Percentiles rank a stretch among this genome's conserved stretches.
These are phyloP conservation scores for Garrulus glandarius DNA, from an alignment of 2,797 vertebrate genomes.

Conservation along the genomic window DNA sequence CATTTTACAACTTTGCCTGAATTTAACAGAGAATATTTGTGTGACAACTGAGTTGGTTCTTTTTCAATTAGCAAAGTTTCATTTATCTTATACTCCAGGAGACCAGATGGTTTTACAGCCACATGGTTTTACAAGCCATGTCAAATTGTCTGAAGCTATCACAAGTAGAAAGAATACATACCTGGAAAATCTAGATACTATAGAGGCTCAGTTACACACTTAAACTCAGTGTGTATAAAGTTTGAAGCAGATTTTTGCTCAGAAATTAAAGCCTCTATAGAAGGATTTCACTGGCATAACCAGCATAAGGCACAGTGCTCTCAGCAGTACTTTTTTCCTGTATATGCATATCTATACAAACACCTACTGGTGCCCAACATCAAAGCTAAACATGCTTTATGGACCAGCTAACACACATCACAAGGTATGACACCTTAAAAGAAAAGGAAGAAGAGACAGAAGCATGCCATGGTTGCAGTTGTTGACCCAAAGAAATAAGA, in stretches of 20 bases:
- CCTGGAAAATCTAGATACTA: background rate
- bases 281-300: background rate
- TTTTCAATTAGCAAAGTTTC: background rate
- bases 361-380: background rate
- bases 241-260: background rate
- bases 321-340: background rate
- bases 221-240: background rate
- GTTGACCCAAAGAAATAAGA: background rate
- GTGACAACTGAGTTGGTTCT: background rate
- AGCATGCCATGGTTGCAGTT: conserved; percentile 32
- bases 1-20: background rate
- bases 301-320: background rate
- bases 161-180: background rate
- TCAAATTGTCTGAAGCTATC: background rate
- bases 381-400: background rate
- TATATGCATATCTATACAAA: background rate
- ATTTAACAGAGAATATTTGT: background rate
- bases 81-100: background rate
- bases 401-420: background rate
- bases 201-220: background rate
- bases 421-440: background rate
- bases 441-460: background rate
- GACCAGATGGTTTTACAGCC: background rate
- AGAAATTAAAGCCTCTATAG: background rate
- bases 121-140: background rate